These are phyloP conservation scores for Eidolon dupreanum DNA, from an alignment of 2,797 vertebrate genomes.

Conservation along the genomic window DNA sequence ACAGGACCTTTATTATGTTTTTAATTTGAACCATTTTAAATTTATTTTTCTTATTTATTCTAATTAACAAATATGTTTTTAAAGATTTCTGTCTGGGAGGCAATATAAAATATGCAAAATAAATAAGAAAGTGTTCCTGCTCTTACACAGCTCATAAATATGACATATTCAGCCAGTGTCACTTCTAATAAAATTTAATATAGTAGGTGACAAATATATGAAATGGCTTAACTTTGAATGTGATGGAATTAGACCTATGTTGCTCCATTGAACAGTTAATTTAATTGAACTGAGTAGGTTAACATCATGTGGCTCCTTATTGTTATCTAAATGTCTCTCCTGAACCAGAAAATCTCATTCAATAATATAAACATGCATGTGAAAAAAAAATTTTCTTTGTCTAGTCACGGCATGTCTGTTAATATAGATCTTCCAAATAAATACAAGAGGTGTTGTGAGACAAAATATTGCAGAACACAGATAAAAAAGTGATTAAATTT, in stretches of 20 bases:
- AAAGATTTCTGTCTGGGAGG: neutral
- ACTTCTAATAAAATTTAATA: conserved; percentile 7
- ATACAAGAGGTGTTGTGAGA: neutral
- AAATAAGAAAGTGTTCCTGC: neutral
- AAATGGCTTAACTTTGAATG: neutral
- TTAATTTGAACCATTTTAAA: neutral
- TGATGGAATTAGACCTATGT: neutral
- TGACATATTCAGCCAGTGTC: neutral
- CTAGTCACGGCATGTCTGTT: neutral
- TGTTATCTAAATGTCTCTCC: neutral
- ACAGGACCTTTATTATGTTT: neutral
- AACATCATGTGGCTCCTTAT: neutral
- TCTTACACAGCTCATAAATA: neutral
- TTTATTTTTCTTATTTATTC: neutral
- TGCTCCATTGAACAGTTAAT: neutral
- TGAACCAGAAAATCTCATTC: neutral
- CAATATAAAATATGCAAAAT: neutral
- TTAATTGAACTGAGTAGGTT: neutral
- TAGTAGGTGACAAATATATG: neutral
- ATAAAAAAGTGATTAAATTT: neutral
- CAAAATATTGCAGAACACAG: neutral
- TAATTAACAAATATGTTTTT: neutral
- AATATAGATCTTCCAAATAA: neutral
- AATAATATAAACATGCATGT: neutral
- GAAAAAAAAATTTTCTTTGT: neutral